Evolutionary conservation across 92 coral and sea anemone genomes (phyloP), one percentile per base, ranked within the genome.

Genomic region (Palythoa grandis): DNA sequence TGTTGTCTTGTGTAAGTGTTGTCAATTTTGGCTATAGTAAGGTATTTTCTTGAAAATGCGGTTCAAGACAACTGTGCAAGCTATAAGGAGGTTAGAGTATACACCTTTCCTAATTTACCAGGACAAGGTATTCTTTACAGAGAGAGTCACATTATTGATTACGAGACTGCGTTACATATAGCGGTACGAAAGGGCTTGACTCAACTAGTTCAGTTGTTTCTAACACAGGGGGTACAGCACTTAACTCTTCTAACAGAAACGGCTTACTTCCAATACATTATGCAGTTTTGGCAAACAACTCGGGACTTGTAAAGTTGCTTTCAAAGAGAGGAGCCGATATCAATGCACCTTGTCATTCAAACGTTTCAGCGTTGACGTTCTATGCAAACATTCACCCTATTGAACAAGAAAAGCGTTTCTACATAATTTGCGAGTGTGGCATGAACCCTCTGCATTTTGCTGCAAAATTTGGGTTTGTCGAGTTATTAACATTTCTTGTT

Each of bases 181-280:
- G 83, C 83, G 1, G 17, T 78, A 3, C 47, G 72, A 60, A 78
- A 78, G 38, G 83, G 68, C 15, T 13, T 54, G 22, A 77, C 14
- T 35, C 70, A 35, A 1, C 13, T 77, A 29, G 54, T 37, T 10
- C 4, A 77, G 52, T 52, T 77, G 4, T 39, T 77, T 7, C 69
- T 77, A 2, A 54, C 10, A 0, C 23, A 77, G 82, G 69, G 1
- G 69, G 69, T 14, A 77, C 69, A 11, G 69, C 69, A 25, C 67
- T 77, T 14, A 17, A 60, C 83, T 78, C 71, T 2, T 19, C 83
- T 17, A 65, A 78, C 65, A 66, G 8, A 16, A 35, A 78, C 16
- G 83, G 83, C 52, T 29, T 78, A 12, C 54, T 78, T 2, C 83
- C 83, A 43, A 78, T 78, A 52, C 83, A 78, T 60, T 78, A 78